phyloP scores from a whole-genome alignment of 2,888 invertebrate species.

The Drosophila eohydei region DNA sequence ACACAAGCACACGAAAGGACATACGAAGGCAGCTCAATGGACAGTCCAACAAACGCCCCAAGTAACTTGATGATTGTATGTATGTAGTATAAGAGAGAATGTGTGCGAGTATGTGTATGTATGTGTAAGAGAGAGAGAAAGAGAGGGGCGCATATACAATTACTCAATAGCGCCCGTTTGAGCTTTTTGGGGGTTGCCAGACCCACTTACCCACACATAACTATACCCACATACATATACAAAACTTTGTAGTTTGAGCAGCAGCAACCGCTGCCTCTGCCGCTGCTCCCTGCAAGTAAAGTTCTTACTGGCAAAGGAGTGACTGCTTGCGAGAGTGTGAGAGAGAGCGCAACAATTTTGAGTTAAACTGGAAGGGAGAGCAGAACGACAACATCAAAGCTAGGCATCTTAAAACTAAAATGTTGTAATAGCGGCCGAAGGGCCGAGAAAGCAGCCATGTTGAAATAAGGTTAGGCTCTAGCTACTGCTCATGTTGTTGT shows the following conservation, averaged over 20 bases:
- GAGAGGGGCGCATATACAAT: conserved; percentile 60
- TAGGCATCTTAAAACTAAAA: conserved; percentile 69
- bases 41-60: conserved; percentile 69
- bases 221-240: conserved; percentile 37
- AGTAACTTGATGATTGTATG: conserved; percentile 77
- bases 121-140: conserved; percentile 18
- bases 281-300: conserved; percentile 58
- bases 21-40: conserved; percentile 72
- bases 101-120: conserved; percentile 5
- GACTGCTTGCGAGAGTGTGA: conserved; percentile 15
- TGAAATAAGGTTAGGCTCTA: conserved; percentile 73
- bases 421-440: conserved; percentile 71
- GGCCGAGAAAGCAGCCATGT: conserved; percentile 64
- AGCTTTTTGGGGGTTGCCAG: conserved; percentile 75
- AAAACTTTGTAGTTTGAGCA: conserved; percentile 66
- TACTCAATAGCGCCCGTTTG: conserved; percentile 76
- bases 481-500: conserved; percentile 33
- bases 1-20: conserved; percentile 60
- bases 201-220: conserved; percentile 56
- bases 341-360: conserved; percentile 60
- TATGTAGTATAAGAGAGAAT: conserved; percentile 42
- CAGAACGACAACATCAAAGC: conserved; percentile 42
- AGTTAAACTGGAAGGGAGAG: conserved; percentile 48
- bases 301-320: conserved; percentile 57
- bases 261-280: conserved; percentile 7